Conservation (phyloP, 2,113 vertebrate species). For the Zosterops borbonicus region DNA sequence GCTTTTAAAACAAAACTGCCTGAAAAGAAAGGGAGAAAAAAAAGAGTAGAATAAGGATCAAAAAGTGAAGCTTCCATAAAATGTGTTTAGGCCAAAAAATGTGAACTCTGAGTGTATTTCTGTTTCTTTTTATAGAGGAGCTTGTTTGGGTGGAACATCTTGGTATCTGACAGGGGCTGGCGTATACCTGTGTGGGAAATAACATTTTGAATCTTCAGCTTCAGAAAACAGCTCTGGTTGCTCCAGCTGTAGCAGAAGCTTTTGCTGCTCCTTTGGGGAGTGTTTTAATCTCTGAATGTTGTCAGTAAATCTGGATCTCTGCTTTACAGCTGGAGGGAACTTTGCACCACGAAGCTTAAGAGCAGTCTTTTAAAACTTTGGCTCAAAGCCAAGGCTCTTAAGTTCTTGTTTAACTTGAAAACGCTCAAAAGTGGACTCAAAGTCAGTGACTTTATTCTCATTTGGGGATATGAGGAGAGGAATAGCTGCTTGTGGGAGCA, state of each 20-base stretch:
- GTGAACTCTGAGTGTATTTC: neutral
- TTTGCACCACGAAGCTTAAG: neutral
- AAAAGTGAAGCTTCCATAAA: neutral
- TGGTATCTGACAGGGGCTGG: neutral
- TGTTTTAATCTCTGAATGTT: neutral
- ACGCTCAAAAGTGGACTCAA: neutral
- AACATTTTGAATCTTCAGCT: neutral
- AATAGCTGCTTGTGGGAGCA: neutral
- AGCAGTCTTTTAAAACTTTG: neutral
- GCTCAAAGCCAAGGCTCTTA: neutral
- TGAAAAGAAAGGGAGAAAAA: neutral
- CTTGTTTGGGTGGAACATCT: neutral
- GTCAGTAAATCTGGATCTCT: neutral
- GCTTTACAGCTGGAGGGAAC: neutral
- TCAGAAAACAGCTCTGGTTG: neutral
- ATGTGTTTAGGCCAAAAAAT: neutral
- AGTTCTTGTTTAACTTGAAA: neutral
- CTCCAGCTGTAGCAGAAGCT: neutral
- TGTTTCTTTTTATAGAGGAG: neutral
- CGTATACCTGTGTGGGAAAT: neutral
- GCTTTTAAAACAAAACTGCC: neutral
- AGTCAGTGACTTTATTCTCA: neutral
- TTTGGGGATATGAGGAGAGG: neutral
- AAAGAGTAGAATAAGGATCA: neutral
- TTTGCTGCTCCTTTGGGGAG: neutral